phyloP scores from a whole-genome alignment of 2,797 vertebrate species.

The Poeciliopsis paucimaculata region DNA sequence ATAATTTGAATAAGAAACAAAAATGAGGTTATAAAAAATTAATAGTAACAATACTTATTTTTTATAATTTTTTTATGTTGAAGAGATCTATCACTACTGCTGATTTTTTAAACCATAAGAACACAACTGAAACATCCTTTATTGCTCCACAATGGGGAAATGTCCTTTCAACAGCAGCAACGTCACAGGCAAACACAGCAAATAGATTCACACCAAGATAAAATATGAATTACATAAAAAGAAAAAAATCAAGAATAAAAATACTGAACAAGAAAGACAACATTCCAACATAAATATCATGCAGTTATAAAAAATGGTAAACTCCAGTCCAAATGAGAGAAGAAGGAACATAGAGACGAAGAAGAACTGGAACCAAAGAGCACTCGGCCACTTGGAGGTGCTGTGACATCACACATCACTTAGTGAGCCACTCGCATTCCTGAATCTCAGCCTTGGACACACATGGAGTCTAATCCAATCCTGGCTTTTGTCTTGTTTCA shows the following conservation, averaged over 20 bases:
- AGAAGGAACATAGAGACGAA: background rate
- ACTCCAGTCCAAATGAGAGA: background rate
- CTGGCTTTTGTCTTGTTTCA: background rate
- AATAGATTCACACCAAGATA: too few species aligned
- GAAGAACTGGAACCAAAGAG: background rate
- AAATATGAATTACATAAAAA: too few species aligned
- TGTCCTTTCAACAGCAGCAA: too few species aligned
- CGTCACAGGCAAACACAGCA: too few species aligned
- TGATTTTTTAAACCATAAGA: background rate
- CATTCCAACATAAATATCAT: too few species aligned
- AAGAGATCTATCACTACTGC: background rate
- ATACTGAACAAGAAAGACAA: background rate
- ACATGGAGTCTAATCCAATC: background rate
- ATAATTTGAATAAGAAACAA: background rate
- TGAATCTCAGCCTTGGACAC: background rate
- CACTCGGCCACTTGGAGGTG: conserved; percentile 64
- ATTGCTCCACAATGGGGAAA: too few species aligned
- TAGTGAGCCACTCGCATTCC: background rate
- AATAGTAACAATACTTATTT: background rate
- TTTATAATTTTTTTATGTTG: background rate
- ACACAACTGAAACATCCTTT: too few species aligned
- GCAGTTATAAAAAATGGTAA: too few species aligned
- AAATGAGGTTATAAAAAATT: background rate
- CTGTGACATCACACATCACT: conserved; percentile 71
- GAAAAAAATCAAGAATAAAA: background rate